Conservation (phyloP, 2,888 invertebrate genomes). For the Chrysopilus asiliformis region DNA sequence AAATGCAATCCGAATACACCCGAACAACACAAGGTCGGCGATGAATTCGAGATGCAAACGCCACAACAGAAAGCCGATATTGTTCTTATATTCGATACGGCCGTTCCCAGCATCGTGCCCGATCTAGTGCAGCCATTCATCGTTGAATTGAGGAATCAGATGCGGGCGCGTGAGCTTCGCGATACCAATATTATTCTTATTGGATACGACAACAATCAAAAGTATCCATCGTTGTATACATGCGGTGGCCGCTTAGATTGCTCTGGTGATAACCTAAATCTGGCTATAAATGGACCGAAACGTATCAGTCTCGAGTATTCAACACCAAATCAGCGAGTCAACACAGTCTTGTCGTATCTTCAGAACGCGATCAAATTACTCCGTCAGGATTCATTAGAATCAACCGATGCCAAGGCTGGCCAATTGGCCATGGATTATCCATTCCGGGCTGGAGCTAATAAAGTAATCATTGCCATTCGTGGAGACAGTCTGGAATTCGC, state of each 20-base stretch:
- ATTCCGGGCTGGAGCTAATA: slow-evolving; percentile 62
- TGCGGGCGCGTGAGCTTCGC: slow-evolving; percentile 31
- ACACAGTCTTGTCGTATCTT: slow-evolving; percentile 17
- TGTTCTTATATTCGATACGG: slow-evolving; percentile 58
- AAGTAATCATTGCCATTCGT: slow-evolving; percentile 53
- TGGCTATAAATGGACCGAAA: slow-evolving; percentile 29
- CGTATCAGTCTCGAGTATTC: slow-evolving; percentile 11
- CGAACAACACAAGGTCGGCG: slow-evolving; percentile 43
- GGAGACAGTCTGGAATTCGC: too few species aligned
- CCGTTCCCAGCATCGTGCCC: slow-evolving; percentile 27
- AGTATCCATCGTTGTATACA: slow-evolving; percentile 46
- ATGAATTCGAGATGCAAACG: slow-evolving; percentile 48
- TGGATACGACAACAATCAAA: slow-evolving; percentile 41
- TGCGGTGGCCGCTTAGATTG: slow-evolving; percentile 39
- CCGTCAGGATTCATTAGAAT: slow-evolving; percentile 12
- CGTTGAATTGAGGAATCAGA: slow-evolving; percentile 24
- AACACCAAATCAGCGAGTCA: slow-evolving; percentile 8
- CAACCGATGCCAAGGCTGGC: slow-evolving; percentile 49
- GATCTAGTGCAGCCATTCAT: slow-evolving; percentile 25
- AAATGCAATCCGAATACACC: slow-evolving; percentile 31
- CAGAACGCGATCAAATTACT: slow-evolving; percentile 22
- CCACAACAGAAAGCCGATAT: slow-evolving; percentile 70
- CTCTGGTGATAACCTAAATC: slow-evolving; percentile 36
- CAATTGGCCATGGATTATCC: slow-evolving; percentile 50
- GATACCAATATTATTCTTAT: slow-evolving; percentile 46